Percentiles rank a stretch among this genome's conserved stretches.
Conservation (phyloP, 2,888 invertebrate species). For the Hanleya hanleyi region DNA sequence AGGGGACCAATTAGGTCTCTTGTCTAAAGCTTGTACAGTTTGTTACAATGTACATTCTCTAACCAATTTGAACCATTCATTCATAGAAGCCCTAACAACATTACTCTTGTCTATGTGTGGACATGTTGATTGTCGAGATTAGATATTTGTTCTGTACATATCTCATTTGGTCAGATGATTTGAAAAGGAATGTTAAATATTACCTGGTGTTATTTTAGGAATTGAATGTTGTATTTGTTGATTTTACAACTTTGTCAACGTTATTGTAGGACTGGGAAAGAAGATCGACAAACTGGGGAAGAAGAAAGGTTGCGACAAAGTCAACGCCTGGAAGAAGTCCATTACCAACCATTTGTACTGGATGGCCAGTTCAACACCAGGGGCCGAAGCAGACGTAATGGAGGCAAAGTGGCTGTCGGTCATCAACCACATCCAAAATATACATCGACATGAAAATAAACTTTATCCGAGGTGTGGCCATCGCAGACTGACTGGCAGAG, state of each 20-base stretch:
- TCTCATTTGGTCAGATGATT: neutral
- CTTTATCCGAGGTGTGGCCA: slow-evolving; percentile 27
- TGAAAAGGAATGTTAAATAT: neutral
- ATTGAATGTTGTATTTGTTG: neutral
- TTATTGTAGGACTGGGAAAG: too few relatives aligned
- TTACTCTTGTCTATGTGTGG: too few relatives aligned
- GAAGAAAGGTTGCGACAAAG: neutral
- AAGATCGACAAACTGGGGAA: neutral
- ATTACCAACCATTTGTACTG: slow-evolving; percentile 41
- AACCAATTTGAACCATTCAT: too few relatives aligned
- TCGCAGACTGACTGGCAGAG: slow-evolving; percentile 17
- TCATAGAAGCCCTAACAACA: too few relatives aligned
- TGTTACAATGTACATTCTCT: too few relatives aligned
- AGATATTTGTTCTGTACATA: too few relatives aligned
- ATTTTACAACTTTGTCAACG: too few relatives aligned
- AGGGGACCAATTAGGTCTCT: too few relatives aligned
- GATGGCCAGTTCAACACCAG: slow-evolving; percentile 31
- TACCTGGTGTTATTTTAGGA: neutral
- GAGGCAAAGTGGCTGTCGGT: slow-evolving; percentile 36
- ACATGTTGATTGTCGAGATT: too few relatives aligned
- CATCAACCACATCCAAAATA: slow-evolving; percentile 35
- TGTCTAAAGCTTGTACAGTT: too few relatives aligned
- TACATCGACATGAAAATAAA: slow-evolving; percentile 28
- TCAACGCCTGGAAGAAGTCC: neutral
- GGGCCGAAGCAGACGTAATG: slow-evolving; percentile 29